Evolutionary conservation across 2,797 vertebrate genomes (phyloP).

Genomic region (Hafferia zeledoni): DNA sequence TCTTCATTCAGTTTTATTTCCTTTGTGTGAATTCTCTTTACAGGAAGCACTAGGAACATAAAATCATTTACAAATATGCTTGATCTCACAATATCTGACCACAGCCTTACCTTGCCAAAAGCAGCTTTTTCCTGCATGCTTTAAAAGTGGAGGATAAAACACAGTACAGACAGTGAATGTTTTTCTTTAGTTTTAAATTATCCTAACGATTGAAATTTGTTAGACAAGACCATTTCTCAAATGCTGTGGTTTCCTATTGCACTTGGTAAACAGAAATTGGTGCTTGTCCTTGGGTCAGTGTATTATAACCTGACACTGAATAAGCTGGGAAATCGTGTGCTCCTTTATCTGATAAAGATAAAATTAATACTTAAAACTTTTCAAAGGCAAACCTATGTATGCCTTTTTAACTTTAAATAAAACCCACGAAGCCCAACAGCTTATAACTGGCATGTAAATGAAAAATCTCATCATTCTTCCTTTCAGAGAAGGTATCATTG

Average conservation of each 20-base stretch:
- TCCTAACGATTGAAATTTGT: not conserved
- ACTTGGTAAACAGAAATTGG: not conserved
- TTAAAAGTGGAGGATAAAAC: not conserved
- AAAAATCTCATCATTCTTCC: not conserved
- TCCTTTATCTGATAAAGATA: not conserved
- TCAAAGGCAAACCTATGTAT: not conserved
- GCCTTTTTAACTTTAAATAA: not conserved
- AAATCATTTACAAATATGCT: not conserved
- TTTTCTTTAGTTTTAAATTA: not conserved
- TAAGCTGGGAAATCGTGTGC: not conserved
- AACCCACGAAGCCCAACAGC: not conserved
- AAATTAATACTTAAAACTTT: not conserved
- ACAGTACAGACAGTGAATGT: not conserved
- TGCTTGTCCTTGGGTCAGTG: not conserved
- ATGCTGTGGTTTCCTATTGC: not conserved
- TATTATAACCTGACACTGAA: not conserved
- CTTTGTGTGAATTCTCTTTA: not conserved
- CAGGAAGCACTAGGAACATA: not conserved
- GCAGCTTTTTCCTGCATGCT: not conserved
- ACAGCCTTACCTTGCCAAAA: not conserved
- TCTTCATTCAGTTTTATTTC: not conserved
- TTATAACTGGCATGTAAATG: not conserved
- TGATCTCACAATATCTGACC: not conserved
- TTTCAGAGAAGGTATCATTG: not conserved
- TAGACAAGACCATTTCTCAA: not conserved